phyloP scores from a whole-genome alignment of 2,113 vertebrate species.

The Chaenogobius annularis region DNA sequence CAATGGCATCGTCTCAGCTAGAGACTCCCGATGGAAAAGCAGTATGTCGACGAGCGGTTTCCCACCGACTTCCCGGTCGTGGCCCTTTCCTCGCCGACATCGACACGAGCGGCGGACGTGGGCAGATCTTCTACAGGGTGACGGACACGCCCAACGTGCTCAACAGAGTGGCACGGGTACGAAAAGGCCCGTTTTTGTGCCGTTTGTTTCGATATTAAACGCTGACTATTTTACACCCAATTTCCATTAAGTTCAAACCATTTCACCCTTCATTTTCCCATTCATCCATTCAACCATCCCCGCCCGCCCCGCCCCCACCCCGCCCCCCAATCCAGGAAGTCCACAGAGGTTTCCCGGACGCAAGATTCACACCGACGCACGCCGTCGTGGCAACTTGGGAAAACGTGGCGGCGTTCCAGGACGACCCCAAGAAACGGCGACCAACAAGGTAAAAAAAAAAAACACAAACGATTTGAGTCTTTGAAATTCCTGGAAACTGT shows the following conservation, averaged over 20 bases:
- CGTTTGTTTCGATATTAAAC: neutral
- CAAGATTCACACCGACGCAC: constrained; percentile 79
- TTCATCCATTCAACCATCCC: constrained; percentile 39
- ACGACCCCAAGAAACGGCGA: constrained; percentile 60
- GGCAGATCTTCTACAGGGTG: constrained; percentile 87
- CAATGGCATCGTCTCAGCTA: constrained; percentile 94
- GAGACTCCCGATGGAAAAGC: constrained; percentile 94
- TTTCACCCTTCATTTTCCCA: constrained; percentile 1
- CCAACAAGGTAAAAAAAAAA: constrained; percentile 82
- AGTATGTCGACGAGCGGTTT: constrained; percentile 95
- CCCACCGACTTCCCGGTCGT: constrained; percentile 94
- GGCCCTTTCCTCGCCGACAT: constrained; percentile 92
- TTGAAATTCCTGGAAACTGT: constrained; percentile 53
- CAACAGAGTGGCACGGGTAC: constrained; percentile 66
- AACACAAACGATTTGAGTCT: neutral
- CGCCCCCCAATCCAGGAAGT: constrained; percentile 79
- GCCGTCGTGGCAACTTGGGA: constrained; percentile 90
- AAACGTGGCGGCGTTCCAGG: constrained; percentile 86
- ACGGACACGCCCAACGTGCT: constrained; percentile 79
- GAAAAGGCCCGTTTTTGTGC: neutral
- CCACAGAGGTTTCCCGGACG: constrained; percentile 80
- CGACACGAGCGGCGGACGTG: constrained; percentile 85
- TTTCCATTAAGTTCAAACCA: constrained; percentile 47
- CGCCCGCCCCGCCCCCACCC: too few relatives aligned
- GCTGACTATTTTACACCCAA: constrained; percentile 21